phyloP scores from a whole-genome alignment of 2,113 vertebrate genomes.

The Cochlearius cochlearius region DNA sequence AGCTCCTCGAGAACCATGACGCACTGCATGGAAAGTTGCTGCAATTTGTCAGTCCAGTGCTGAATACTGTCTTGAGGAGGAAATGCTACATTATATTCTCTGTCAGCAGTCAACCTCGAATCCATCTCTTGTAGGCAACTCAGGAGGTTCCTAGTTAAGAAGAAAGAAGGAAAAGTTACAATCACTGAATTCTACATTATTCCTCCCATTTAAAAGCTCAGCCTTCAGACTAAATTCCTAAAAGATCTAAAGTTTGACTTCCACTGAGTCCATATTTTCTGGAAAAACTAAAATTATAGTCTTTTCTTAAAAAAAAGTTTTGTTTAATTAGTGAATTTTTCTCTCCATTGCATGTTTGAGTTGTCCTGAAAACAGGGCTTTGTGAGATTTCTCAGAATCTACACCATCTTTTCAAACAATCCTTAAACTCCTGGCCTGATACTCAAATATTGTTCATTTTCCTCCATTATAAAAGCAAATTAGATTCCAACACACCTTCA shows the following conservation, averaged over 20 bases:
- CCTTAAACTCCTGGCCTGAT: neutral
- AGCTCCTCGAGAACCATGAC: conserved; percentile 83
- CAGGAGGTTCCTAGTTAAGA: conserved; percentile 79
- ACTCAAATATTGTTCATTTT: neutral
- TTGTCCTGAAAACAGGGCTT: neutral
- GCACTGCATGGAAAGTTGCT: conserved; percentile 81
- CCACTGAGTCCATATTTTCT: neutral
- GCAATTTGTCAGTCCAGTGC: conserved; percentile 79
- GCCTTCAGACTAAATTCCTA: neutral
- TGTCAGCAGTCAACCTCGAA: conserved; percentile 22
- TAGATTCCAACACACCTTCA: neutral
- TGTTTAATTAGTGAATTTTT: neutral
- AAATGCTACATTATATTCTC: conserved; percentile 72
- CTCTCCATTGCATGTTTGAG: neutral
- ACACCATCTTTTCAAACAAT: neutral
- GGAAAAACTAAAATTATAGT: neutral
- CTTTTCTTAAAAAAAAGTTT: neutral
- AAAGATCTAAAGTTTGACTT: neutral
- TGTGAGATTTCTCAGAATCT: neutral
- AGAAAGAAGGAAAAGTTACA: neutral
- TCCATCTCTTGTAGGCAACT: conserved; percentile 78
- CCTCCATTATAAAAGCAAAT: neutral
- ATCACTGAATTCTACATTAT: neutral
- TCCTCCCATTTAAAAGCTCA: neutral
- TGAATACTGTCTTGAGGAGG: conserved; percentile 84